phyloP scores from a whole-genome alignment of 2,888 invertebrate species.

The Ophraella communa region DNA sequence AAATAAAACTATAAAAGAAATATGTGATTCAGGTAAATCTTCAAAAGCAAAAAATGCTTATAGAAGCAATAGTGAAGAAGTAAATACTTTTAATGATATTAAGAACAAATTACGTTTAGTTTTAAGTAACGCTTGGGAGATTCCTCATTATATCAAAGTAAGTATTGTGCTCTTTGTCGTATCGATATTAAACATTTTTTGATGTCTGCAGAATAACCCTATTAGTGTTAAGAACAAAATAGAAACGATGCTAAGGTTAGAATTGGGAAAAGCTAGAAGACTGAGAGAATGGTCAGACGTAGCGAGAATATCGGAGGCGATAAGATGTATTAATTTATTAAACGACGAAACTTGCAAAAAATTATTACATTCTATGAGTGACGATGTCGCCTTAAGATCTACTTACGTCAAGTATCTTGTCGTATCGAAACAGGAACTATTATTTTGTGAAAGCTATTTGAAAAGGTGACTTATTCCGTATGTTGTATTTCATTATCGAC shows the following conservation, averaged over 20 bases:
- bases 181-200: not conserved
- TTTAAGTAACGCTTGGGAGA: slow-evolving; percentile 83
- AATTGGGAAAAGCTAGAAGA: slow-evolving; percentile 83
- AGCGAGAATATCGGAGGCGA: slow-evolving; percentile 82
- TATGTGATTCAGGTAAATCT: slow-evolving; percentile 51
- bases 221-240: slow-evolving; percentile 57
- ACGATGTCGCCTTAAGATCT: slow-evolving; percentile 78
- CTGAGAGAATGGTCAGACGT: slow-evolving; percentile 78
- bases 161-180: slow-evolving; percentile 6
- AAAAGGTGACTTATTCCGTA: slow-evolving; percentile 67
- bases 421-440: slow-evolving; percentile 77
- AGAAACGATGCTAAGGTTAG: slow-evolving; percentile 73
- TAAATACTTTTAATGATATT: slow-evolving; percentile 67
- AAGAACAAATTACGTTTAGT: slow-evolving; percentile 91
- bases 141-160: slow-evolving; percentile 60
- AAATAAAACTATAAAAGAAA: slow-evolving; percentile 44
- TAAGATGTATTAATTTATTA: slow-evolving; percentile 77
- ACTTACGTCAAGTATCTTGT: slow-evolving; percentile 84
- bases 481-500: too few relatives aligned
- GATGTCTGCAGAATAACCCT: slow-evolving; percentile 44
- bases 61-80: slow-evolving; percentile 63
- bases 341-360: slow-evolving; percentile 74
- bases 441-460: slow-evolving; percentile 76
- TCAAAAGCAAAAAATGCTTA: slow-evolving; percentile 56
- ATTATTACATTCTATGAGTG: slow-evolving; percentile 74